Evolutionary conservation across 2,888 invertebrate genomes (phyloP).

Genomic region (Lymantria dispar): DNA sequence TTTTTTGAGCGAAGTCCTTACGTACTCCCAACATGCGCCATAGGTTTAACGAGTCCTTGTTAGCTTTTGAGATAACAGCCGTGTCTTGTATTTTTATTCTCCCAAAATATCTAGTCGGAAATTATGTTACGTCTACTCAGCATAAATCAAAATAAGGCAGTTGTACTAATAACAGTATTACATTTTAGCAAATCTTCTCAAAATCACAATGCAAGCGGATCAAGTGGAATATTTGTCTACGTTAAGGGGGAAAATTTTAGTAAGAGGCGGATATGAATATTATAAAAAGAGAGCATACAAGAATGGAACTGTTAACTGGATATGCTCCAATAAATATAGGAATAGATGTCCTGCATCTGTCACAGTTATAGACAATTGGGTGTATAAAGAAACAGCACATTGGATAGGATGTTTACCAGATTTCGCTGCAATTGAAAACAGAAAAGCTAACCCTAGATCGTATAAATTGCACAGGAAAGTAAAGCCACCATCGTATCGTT

Average conservation of each 20-base stretch:
- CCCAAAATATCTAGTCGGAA: no score
- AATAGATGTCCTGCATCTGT: neutral
- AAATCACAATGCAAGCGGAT: neutral
- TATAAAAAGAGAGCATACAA: neutral
- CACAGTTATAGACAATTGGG: neutral
- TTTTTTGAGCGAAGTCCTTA: no score
- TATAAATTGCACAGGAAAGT: neutral
- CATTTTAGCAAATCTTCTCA: no score
- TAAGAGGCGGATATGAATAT: neutral
- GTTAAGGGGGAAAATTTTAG: neutral
- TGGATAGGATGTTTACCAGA: neutral
- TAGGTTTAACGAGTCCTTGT: no score
- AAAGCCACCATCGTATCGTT: no score
- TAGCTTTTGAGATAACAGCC: no score
- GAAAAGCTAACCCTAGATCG: neutral
- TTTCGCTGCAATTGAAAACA: neutral
- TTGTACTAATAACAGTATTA: no score
- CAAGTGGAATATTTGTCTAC: neutral
- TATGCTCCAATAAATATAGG: neutral
- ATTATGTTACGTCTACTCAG: no score
- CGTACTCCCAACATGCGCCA: no score
- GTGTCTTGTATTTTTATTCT: no score
- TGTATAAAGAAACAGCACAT: neutral
- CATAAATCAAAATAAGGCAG: no score
- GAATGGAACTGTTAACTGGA: neutral